These are phyloP conservation scores for Pseudomyrmex concolor DNA, from an alignment of 1,140 invertebrate genomes.

Conservation along the genomic window DNA sequence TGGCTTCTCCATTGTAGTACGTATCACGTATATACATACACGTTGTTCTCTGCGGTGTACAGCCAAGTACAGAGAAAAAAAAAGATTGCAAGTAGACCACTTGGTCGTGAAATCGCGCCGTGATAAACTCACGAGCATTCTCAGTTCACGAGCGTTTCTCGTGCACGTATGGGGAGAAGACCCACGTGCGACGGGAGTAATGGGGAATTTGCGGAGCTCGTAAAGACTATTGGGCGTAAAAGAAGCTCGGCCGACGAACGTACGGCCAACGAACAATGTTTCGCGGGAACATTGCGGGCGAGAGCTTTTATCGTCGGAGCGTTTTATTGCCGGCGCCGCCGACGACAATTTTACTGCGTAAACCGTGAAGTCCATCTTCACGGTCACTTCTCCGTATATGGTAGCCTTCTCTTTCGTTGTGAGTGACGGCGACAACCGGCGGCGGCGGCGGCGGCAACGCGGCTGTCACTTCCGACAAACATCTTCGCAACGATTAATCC, in stretches of 20 bases:
- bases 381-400: background rate
- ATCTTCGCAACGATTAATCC: slow-evolving; percentile 1
- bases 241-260: background rate
- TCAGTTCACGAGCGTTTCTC: no score
- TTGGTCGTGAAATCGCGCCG: no score
- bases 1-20: background rate
- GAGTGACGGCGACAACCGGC: no score
- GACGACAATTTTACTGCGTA: background rate
- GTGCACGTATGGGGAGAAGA: background rate
- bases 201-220: background rate
- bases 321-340: no score
- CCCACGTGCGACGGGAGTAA: background rate
- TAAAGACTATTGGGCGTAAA: slow-evolving; percentile 6
- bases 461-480: background rate
- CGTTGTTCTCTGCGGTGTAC: background rate
- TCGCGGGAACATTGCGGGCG: background rate
- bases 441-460: background rate
- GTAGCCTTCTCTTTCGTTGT: no score
- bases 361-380: background rate
- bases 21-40: background rate
- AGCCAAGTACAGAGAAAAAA: background rate
- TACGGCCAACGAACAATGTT: background rate
- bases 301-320: slow-evolving; percentile 10
- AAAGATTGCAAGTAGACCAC: background rate
- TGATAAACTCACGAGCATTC: no score